A percentile compares a stretch with the other conserved stretches of the same genome.
Evolutionary conservation across 2,113 vertebrate genomes (phyloP).

Genomic region (Heterocephalus glaber): DNA sequence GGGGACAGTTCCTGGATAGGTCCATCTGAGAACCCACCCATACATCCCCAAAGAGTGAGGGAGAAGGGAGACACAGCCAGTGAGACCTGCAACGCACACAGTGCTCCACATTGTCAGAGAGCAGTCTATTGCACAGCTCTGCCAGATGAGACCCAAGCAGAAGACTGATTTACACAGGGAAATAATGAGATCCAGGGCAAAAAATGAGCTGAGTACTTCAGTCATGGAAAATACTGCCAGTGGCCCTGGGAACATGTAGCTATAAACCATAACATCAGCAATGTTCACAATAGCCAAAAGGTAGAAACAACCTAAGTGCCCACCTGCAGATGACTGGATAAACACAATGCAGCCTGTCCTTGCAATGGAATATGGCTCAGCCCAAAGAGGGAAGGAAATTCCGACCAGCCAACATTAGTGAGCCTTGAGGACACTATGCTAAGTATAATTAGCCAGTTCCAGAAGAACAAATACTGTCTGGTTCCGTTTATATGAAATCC

Average conservation of each 20-base stretch:
- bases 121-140: not conserved
- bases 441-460: not conserved
- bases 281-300: not conserved
- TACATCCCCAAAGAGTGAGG: fast-evolving
- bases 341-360: not conserved
- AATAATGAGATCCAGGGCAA: not conserved
- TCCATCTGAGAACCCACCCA: not conserved
- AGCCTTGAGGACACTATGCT: not conserved
- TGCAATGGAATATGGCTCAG: not conserved
- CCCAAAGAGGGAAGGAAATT: not conserved
- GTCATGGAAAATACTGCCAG: not conserved
- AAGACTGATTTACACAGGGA: not conserved
- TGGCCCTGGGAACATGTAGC: not conserved
- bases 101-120: not conserved
- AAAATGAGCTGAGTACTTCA: not conserved
- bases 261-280: not conserved
- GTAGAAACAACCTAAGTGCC: not conserved
- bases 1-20: not conserved
- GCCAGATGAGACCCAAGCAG: not conserved
- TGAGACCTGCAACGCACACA: too few relatives aligned
- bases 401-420: fast-evolving
- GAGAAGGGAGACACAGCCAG: not conserved
- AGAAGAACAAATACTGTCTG: not conserved
- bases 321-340: not conserved
- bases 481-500: not conserved